Evolutionary conservation across 2,113 vertebrate species (phyloP), one percentile per base, ranked within the genome.

Genomic region (Columba janthina): DNA sequence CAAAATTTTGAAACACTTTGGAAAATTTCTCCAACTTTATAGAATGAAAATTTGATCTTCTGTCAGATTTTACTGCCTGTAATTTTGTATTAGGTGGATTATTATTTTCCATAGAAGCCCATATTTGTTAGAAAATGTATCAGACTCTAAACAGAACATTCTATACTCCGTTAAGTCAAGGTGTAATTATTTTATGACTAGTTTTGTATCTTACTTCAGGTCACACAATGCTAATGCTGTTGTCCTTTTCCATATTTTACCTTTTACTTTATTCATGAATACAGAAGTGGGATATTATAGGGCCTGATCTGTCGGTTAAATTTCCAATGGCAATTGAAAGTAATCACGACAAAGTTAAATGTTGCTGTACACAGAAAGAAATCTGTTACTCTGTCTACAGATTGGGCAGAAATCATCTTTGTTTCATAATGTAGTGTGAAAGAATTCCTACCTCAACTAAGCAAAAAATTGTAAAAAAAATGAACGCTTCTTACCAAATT

Each of bases 261-360:
- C 44, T 86, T 86, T 92, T 87, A 44, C 61, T 91, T 92, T 95
- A 89, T 88, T 94, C 44, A 66, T 92, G 54, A 94, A 82, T 87
- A 69, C 15, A 72, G 40, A 89, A 75, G 24, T 53, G 29, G 42
- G 44, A 70, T 91, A 86, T 84, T 70, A 73, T 8, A 67, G 62
- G 60, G 88, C 13, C 50, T 73, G 69, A 86, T 53, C 32, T 92
- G 36, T 36, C 85, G 84, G 87, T 84, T 65, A 78, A 86, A 87
- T 22, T 82, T 88, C 69, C 92, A 86, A 56, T 15, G 91, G 72
- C 53, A 79, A 88, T 9, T 84, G 62, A 54, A 88, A 80, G 72
- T 50, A 93, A 90, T 87, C 66, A 64, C 12, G 21, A 36, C 50
- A 89, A 92, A 29, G 79, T 75, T 84, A 86, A 95, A 95, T 76